Evolutionary conservation across 2,113 vertebrate genomes (phyloP), one percentile per base, ranked within the genome.

Genomic region (Amphilophus citrinellus): DNA sequence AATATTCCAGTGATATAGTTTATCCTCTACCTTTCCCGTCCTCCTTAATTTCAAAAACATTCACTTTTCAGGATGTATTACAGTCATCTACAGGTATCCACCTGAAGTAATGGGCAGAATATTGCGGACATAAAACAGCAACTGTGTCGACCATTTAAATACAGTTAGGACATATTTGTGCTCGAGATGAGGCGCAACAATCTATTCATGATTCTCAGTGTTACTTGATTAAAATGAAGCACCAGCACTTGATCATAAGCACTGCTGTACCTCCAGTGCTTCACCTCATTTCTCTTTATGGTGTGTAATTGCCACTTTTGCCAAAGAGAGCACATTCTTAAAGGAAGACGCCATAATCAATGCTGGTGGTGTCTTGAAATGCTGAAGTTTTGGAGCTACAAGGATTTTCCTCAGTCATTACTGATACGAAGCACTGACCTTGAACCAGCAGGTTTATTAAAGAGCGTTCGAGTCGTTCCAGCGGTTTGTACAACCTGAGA

Each of bases 1-100:
- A 81, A 68, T 65, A 87, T 88, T 94, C 91, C 93, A 95, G 94
- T 95, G 90, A 88, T 76, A 79, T 73, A 1, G 2, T 76, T 79
- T 47, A 57, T 59, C 27, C 18, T 17, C 20, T 53, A 58, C 1
- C 59, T 42, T 4, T 32, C 56, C 57, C n/a, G 53, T 35, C 71
- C 13, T 9, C 75, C 44, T 5, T 6, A 32, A 50, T 44, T 32
- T 77, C 39, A 32, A 73, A 53, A 32, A 32, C 17, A 32, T 11
- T 53, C 11, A 17, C 30, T 73, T 73, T 77, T 32, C 58, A 68
- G 37, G 62, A 79, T 77, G 22, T 71, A 76, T 32, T 44, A 22
- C 42, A 61, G 24, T 77, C 71, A 79, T 56, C 80, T 71, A 78
- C 44, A 10, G 68, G 30, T 15, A 9, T 27, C 17, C 75, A 73